phyloP scores from a whole-genome alignment of 2,888 invertebrate genomes.

The Caenorhabditis sulstoni region DNA sequence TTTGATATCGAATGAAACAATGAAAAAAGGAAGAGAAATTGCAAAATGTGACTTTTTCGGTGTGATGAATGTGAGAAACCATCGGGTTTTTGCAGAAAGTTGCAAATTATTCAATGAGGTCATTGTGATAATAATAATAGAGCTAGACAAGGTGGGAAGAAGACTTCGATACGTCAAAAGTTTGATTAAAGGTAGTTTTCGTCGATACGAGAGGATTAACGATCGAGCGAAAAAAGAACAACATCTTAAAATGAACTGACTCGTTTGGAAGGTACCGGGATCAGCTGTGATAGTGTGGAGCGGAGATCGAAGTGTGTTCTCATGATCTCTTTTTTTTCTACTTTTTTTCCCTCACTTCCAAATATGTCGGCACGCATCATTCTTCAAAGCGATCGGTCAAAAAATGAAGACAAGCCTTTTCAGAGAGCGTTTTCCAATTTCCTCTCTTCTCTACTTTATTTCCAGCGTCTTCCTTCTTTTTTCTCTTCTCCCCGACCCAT shows the following conservation, averaged over 20 bases:
- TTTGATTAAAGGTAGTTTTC: too few species aligned
- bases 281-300: too few species aligned
- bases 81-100: not conserved
- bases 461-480: not conserved
- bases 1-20: too few species aligned
- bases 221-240: too few species aligned
- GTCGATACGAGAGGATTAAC: too few species aligned
- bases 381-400: slow-evolving; percentile 52
- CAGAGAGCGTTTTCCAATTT: slow-evolving; percentile 47
- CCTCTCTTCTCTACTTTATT: slow-evolving; percentile 28
- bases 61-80: slow-evolving; percentile 30
- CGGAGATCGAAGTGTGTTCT: slow-evolving; percentile 16
- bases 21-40: too few species aligned
- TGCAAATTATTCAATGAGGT: slow-evolving; percentile 15
- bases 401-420: slow-evolving; percentile 44
- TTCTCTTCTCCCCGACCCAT: slow-evolving; percentile 21
- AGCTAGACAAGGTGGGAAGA: not conserved
- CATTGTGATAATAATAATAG: too few species aligned
- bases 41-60: slow-evolving; percentile 23
- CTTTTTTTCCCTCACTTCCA: slow-evolving; percentile 11
- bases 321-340: slow-evolving; percentile 1
- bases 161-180: not conserved
- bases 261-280: too few species aligned
- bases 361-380: slow-evolving; percentile 18
- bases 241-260: too few species aligned